These are phyloP conservation scores for Campoletis raptor DNA, from an alignment of 2,888 invertebrate genomes.

Conservation along the genomic window DNA sequence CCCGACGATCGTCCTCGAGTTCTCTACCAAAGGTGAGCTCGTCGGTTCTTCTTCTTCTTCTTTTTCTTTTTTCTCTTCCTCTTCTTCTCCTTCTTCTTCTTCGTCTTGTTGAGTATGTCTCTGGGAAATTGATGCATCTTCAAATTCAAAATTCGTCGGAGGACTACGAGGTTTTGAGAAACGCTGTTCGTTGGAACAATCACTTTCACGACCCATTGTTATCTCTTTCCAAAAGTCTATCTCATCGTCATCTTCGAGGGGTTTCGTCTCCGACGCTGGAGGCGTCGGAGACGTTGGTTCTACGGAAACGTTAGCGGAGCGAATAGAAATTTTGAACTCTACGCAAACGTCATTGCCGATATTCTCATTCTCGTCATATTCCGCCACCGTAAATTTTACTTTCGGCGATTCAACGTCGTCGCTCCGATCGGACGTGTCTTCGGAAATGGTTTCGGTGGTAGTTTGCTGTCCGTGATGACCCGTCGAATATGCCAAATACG, in stretches of 20 bases:
- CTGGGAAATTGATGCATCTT: background rate
- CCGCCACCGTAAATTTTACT: background rate
- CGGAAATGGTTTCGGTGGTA: background rate
- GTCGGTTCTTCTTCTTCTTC: background rate
- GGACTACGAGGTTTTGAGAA: background rate
- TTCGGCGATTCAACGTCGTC: slow-evolving; percentile 8
- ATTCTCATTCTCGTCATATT: slow-evolving; percentile 13
- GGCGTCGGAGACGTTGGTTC: background rate
- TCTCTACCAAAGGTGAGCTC: background rate
- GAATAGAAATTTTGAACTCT: slow-evolving; percentile 22
- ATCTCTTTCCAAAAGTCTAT: slow-evolving; percentile 44
- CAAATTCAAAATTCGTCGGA: background rate
- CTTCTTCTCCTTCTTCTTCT: background rate
- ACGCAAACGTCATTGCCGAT: slow-evolving; percentile 40
- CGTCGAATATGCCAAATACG: slow-evolving; percentile 80
- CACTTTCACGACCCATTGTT: background rate
- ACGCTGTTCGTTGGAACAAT: background rate
- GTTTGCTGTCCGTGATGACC: slow-evolving; percentile 62
- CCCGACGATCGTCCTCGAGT: background rate
- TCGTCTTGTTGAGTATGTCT: background rate
- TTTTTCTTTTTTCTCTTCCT: background rate
- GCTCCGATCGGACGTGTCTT: slow-evolving; percentile 59
- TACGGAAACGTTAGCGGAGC: background rate
- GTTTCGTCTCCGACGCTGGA: too few relatives aligned
- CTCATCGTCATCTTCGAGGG: background rate